Evolutionary conservation across 2,888 invertebrate species (phyloP).

Genomic region (Deilephila elpenor): DNA sequence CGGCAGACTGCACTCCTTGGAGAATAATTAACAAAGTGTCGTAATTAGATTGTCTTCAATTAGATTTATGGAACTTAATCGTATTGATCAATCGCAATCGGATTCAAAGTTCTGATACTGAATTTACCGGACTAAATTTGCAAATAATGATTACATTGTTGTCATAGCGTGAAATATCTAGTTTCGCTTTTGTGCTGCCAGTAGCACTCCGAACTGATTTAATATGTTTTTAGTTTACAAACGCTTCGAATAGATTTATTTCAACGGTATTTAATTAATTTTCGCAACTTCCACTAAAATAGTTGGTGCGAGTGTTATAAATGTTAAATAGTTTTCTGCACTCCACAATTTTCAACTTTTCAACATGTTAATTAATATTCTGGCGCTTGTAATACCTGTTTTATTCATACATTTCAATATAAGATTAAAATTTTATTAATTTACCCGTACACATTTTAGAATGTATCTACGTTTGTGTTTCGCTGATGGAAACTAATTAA

Average conservation of each 20-base stretch:
- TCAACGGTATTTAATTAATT: constrained; percentile 12
- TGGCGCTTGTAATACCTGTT: not conserved
- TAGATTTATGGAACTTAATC: not conserved
- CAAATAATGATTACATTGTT: not conserved
- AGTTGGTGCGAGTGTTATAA: not conserved
- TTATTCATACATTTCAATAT: not conserved
- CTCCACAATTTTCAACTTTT: not conserved
- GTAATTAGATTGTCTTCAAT: not conserved
- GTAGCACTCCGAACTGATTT: not conserved
- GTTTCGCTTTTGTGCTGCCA: constrained; percentile 1
- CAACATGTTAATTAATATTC: constrained; percentile 1
- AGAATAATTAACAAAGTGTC: too few species aligned
- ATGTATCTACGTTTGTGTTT: not conserved
- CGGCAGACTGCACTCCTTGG: too few species aligned
- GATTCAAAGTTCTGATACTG: not conserved
- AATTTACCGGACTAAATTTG: not conserved
- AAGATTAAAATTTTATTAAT: not conserved
- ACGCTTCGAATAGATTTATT: not conserved
- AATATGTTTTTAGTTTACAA: constrained; percentile 2
- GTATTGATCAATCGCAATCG: too few species aligned
- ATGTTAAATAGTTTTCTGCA: not conserved
- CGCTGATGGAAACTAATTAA: not conserved
- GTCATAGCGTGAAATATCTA: not conserved
- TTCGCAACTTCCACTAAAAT: not conserved
- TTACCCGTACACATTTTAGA: not conserved